Base-by-base conservation (phyloP, 2,888 invertebrate species). In the Sussaba pulchella region DNA sequence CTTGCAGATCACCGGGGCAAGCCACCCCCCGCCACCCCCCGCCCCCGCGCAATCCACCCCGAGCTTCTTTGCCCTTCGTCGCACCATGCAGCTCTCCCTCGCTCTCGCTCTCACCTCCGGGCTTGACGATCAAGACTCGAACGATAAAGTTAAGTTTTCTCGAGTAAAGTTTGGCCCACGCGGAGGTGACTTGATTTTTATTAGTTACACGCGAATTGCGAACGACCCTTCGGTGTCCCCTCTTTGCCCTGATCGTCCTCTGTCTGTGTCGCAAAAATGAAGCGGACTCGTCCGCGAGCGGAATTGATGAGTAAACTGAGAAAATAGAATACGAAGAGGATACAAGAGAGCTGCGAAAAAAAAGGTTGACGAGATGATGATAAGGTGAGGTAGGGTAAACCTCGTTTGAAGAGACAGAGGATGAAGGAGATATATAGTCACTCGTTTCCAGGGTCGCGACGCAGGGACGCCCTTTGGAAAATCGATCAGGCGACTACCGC, bases 91-190 rank as follows among this genome's bases (percentile, higher is more conserved):
- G 43, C 64, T 66, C 57, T 67, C n/a, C n/a, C 59, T 76, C 52
- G 69, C 41, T 70, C 43, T 73, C 73, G 24, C 78, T 85, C 83
- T 76, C 83, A 70, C 73, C 70, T 84, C 87, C 88, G 86, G 87
- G 87, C 85, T 63, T 24, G 24, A 19, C 61, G 45, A 63, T 75
- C 17, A 54, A 61, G 67, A 26, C 45, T 41, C 70, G 64, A 59
- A 86, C 89, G 89, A 89, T 90, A 89, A 91, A 91, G 89, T 90
- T 89, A 90, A 91, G 90, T 90, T 91, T 91, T 89, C 89, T 89
- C 88, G 86, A 85, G 43, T 69, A 79, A 89, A 90, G 89, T 88
- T 89, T 89, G 83, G 86, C 26, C 78, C 84, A 78, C 69, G 50
- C 81, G 77, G 71, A 74, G 81, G 85, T 86, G 84, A 85, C 85